Evolutionary conservation across 53 echinoderm and acorn worm species (phyloP).

Genomic region (Holothuria scabra): DNA sequence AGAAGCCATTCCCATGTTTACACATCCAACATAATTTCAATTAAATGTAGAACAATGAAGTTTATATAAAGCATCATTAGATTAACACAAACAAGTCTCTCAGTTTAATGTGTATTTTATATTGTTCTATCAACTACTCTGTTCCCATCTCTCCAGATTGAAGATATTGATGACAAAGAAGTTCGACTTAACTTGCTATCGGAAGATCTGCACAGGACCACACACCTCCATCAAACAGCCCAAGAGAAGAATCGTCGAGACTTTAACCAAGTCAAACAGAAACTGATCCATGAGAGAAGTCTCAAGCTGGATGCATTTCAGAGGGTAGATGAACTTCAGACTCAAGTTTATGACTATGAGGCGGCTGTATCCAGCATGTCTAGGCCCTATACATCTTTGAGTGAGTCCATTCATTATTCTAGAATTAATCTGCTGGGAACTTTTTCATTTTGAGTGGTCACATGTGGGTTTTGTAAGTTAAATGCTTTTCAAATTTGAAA

Average conservation of each 20-base stretch:
- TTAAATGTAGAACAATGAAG: no score
- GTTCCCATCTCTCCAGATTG: conserved; percentile 56
- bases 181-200: conserved; percentile 71
- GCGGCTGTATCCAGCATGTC: conserved; percentile 78
- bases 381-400: conserved; percentile 85
- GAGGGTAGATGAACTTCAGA: conserved; percentile 93
- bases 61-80: no score
- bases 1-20: no score
- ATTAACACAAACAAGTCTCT: no score
- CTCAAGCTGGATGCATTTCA: conserved; percentile 93
- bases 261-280: conserved; percentile 69
- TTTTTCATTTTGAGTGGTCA: neutral
- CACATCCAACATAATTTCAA: no score
- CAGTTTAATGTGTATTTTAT: no score
- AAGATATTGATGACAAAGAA: conserved; percentile 93
- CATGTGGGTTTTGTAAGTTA: neutral
- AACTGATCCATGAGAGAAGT: conserved; percentile 79
- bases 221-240: conserved; percentile 78
- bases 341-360: conserved; percentile 97
- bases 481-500: neutral
- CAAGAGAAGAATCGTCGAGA: conserved; percentile 87
- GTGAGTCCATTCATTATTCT: conserved; percentile 60
- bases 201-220: conserved; percentile 78
- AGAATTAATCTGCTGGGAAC: neutral
- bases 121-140: neutral